These are phyloP conservation scores for Ornithoptera priamus DNA, from an alignment of 2,888 invertebrate genomes.

Conservation along the genomic window DNA sequence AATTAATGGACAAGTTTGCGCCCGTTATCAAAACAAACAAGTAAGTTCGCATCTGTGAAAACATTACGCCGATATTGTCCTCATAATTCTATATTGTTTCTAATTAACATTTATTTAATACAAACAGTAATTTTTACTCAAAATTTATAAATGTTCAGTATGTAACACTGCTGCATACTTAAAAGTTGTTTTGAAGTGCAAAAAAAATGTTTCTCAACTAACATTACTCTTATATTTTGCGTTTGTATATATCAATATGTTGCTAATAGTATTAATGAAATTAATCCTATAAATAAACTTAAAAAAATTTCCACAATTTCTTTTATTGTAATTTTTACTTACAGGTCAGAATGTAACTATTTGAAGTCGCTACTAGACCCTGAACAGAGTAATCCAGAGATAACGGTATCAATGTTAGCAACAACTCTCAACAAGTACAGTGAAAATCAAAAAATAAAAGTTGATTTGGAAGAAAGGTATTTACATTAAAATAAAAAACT, in stretches of 20 bases:
- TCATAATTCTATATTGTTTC: background rate
- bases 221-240: too few species aligned
- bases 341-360: constrained; percentile 60
- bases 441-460: constrained; percentile 62
- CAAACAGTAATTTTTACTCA: too few species aligned
- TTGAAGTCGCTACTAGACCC: constrained; percentile 68
- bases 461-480: constrained; percentile 72
- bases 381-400: constrained; percentile 63
- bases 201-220: too few species aligned
- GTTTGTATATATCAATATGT: background rate
- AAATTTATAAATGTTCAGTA: too few species aligned
- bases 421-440: constrained; percentile 62
- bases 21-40: constrained; percentile 71
- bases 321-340: constrained; percentile 24
- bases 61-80: background rate
- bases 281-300: background rate
- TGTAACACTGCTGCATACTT: too few species aligned
- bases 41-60: constrained; percentile 47
- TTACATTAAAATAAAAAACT: background rate
- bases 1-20: constrained; percentile 70
- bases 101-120: too few species aligned
- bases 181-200: too few species aligned
- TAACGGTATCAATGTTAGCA: constrained; percentile 61
- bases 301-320: background rate
- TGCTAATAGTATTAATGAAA: background rate